A percentile compares a stretch with the other conserved stretches of the same genome.
Evolutionary conservation across 2,797 vertebrate species (phyloP).

Genomic region (Smutsia temminckii): DNA sequence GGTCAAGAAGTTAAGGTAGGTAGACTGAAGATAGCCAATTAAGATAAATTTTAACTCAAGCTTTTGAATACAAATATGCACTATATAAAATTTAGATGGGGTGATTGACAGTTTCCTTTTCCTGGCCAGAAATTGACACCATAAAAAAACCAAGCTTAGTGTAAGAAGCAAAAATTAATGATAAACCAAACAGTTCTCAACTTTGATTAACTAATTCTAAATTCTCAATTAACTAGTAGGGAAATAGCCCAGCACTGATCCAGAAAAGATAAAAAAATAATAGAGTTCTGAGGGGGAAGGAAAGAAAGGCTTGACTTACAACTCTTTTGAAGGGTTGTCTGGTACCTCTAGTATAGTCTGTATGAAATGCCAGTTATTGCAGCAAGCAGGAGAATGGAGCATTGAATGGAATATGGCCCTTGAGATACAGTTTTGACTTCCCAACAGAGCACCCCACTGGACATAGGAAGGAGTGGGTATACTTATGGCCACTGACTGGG

Average conservation of each 20-base stretch:
- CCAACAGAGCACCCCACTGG: neutral
- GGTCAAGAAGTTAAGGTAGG: neutral
- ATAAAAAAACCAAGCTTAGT: slow-evolving; percentile 18
- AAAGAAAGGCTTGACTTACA: neutral
- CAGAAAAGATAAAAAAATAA: neutral
- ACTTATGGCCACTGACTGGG: neutral
- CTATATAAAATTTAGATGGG: neutral
- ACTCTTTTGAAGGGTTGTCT: neutral
- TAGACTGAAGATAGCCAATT: neutral
- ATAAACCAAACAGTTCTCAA: neutral
- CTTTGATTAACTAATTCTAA: neutral
- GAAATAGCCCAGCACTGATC: neutral
- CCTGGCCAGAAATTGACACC: neutral
- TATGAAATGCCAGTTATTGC: neutral
- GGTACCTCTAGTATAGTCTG: neutral
- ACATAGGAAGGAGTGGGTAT: neutral
- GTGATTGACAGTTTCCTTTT: neutral
- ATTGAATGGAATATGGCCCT: neutral
- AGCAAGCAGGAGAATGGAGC: neutral
- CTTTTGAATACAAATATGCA: neutral
- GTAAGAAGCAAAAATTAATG: neutral
- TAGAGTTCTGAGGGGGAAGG: neutral
- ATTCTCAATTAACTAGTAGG: neutral
- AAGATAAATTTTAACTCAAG: slow-evolving; percentile 39
- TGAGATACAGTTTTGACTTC: neutral